These are phyloP conservation scores for Sprattus sprattus DNA, from an alignment of 2,113 vertebrate species.

Conservation along the genomic window DNA sequence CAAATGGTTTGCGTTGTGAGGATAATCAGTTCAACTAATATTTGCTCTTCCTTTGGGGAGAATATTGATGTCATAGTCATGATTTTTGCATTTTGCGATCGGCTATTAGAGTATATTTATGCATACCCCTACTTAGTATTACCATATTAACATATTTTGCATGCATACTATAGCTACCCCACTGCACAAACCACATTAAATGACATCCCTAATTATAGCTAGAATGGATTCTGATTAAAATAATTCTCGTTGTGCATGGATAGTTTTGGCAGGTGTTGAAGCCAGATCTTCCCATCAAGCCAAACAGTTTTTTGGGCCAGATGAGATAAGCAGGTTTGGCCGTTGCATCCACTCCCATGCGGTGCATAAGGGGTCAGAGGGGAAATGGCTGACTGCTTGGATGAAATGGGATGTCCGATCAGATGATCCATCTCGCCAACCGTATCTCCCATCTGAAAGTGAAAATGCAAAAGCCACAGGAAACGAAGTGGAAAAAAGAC, in stretches of 20 bases:
- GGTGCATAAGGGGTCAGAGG: background rate
- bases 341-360: background rate
- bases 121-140: background rate
- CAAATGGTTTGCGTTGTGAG: too few relatives aligned
- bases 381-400: background rate
- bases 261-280: constrained; percentile 1
- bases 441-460: background rate
- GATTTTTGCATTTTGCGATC: background rate
- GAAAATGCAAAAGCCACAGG: background rate
- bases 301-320: background rate
- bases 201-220: background rate
- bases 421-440: constrained; percentile 6
- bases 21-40: background rate
- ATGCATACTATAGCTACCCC: background rate
- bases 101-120: background rate
- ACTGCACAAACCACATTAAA: background rate
- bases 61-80: background rate
- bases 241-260: background rate
- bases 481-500: background rate
- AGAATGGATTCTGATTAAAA: background rate
- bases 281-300: background rate
- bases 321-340: background rate
- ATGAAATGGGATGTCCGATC: constrained; percentile 13
- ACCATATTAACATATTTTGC: background rate
- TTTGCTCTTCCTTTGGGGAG: background rate